These are phyloP conservation scores for Tenualosa thibaudeaui DNA, from an alignment of 2,797 vertebrate species.

Conservation along the genomic window DNA sequence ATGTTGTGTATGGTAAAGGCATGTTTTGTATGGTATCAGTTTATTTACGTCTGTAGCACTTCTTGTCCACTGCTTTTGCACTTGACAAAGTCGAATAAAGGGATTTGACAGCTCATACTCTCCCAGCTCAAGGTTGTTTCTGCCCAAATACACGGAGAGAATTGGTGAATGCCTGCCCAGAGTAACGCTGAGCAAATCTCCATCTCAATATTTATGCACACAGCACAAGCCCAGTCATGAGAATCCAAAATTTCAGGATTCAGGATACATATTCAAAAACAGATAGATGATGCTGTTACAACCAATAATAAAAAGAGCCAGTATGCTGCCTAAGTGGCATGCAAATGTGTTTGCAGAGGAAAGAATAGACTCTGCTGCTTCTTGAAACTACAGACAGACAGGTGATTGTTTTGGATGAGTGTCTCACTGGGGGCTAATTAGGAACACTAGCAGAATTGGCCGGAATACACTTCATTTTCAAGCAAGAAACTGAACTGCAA, in stretches of 20 bases:
- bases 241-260: background rate
- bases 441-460: background rate
- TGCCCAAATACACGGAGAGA: background rate
- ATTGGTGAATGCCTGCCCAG: background rate
- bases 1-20: conserved; percentile 15
- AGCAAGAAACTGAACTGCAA: background rate
- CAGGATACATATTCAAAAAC: background rate
- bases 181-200: background rate
- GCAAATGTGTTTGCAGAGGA: background rate
- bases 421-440: background rate
- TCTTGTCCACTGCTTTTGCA: conserved; percentile 77
- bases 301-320: background rate
- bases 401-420: background rate
- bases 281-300: background rate
- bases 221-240: background rate
- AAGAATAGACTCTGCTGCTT: background rate
- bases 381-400: background rate
- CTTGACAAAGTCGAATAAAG: conserved; percentile 84
- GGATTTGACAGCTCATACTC: conserved; percentile 74
- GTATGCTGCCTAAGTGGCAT: background rate
- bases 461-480: background rate
- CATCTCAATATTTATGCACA: background rate
- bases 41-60: conserved; percentile 69
- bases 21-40: conserved; percentile 41
- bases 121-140: background rate